Evolutionary conservation across 2,797 vertebrate genomes (phyloP).

Genomic region (Megaceryle alcyon): DNA sequence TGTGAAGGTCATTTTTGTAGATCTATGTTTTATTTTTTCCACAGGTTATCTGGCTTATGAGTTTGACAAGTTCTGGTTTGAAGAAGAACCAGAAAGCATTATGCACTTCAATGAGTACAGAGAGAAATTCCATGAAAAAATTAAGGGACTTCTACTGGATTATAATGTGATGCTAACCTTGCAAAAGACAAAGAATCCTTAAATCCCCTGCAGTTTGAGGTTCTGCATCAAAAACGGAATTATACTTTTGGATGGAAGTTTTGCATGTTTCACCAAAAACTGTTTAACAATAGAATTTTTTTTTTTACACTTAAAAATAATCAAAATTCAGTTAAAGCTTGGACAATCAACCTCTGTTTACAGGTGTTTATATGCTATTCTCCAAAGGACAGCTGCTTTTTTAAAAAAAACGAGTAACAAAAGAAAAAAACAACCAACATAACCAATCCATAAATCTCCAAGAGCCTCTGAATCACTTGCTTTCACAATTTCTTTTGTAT

Average conservation of each 20-base stretch:
- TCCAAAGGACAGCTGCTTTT: conserved; percentile 70
- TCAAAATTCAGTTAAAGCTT: conserved; percentile 76
- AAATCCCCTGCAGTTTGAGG: conserved; percentile 32
- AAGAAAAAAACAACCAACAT: background rate
- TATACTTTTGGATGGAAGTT: conserved; percentile 63
- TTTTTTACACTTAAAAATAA: conserved; percentile 14
- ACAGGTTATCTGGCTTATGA: conserved; percentile 95
- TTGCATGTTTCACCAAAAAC: conserved; percentile 66
- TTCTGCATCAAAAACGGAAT: conserved; percentile 69
- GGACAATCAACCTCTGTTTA: conserved; percentile 83
- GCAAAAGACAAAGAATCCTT: conserved; percentile 43
- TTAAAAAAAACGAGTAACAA: background rate
- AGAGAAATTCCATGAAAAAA: conserved; percentile 92
- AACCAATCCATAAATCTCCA: background rate
- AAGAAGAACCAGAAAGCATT: conserved; percentile 95
- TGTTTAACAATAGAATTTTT: conserved; percentile 6
- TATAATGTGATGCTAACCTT: conserved; percentile 81
- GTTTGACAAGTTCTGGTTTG: conserved; percentile 97
- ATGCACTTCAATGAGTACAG: conserved; percentile 98
- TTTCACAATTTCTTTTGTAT: conserved; percentile 34
- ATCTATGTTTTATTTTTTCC: conserved; percentile 39
- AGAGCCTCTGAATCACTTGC: conserved; percentile 39
- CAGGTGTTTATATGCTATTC: conserved; percentile 73
- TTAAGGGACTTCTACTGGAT: conserved; percentile 87
- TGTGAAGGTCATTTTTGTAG: background rate